Evolutionary conservation across 2,113 vertebrate species (phyloP), one percentile per base, ranked within the genome.

Genomic region (Pandion haliaetus): DNA sequence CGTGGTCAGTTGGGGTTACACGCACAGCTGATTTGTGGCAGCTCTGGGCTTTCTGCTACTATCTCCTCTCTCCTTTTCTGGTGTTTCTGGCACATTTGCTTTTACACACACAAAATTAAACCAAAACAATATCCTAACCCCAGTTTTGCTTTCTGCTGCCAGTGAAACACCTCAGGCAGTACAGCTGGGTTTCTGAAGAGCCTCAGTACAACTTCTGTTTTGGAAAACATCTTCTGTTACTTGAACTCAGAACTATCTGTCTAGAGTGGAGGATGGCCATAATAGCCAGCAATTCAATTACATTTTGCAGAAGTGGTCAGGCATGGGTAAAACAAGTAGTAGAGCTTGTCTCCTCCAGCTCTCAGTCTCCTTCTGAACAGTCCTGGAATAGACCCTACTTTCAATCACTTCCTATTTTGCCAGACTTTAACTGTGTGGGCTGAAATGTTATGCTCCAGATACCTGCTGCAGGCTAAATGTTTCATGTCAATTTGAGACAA

Each of bases 361-460:
- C 66, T 47, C 8, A 2, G 34, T 69, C 28, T 49, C 32, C 29
- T 90, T 44, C 34, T 69, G 49, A 85, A 26, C 29, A 18, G 67
- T 80, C 34, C 67, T 91, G 82, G 79, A 92, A 49, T 19, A 90
- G 62, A 26, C 34, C 13, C 10, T 42, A 20, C 40, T 65, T 90
- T 76, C 67, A 95, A 13, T 86, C 1, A 3, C 19, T 70, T 81
- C 62, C 25, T 61, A 45, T 83, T 93, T 47, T 88, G 57, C 76
- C 88, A 95, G 88, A 83, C 45, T 90, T 90, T 36, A 65, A 83
- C 54, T 62, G 42, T 80, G 79, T 92, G 94, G 94, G 91, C 50
- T 95, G 93, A 69, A 95, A 73, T 70, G 71, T 92, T 93, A 73
- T 80, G 74, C 49, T 92, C 82, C 29, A 28, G 78, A 90, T 95